Conservation (phyloP, 1,140 invertebrate genomes). For the Adoxophyes honmai region DNA sequence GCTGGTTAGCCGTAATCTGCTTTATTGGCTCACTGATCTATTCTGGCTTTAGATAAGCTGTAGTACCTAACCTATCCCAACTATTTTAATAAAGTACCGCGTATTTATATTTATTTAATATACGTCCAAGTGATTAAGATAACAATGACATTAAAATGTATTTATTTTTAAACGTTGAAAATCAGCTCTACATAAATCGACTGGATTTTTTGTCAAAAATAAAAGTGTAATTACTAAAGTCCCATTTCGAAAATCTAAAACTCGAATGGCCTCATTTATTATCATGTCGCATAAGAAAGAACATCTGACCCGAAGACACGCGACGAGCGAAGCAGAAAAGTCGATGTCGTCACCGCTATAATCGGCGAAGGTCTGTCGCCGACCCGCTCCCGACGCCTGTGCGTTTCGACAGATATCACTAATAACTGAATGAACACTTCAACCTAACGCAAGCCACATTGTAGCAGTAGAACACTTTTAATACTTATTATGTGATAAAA, state of each 20-base stretch:
- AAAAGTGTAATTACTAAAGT: too few relatives aligned
- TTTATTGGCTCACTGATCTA: neutral
- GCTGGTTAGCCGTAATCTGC: neutral
- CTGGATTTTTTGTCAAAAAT: too few relatives aligned
- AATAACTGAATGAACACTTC: slow-evolving; percentile 1
- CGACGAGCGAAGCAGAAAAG: slow-evolving; percentile 5
- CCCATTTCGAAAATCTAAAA: too few relatives aligned
- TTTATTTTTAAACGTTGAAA: too few relatives aligned
- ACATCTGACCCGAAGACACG: slow-evolving; percentile 11
- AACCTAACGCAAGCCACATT: neutral
- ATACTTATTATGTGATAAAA: too few relatives aligned
- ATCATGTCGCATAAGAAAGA: neutral
- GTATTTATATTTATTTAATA: neutral
- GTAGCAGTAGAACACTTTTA: too few relatives aligned
- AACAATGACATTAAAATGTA: too few relatives aligned
- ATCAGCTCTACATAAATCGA: too few relatives aligned
- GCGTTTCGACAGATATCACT: slow-evolving; percentile 24
- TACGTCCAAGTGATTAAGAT: too few relatives aligned
- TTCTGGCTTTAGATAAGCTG: neutral
- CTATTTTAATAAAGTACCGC: neutral
- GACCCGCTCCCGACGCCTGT: slow-evolving; percentile 40
- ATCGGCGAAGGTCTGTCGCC: slow-evolving; percentile 59
- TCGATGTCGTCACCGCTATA: slow-evolving; percentile 68
- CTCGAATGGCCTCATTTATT: slow-evolving; percentile 8
- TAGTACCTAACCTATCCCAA: neutral